phyloP scores from a whole-genome alignment of 1,140 invertebrate genomes.

The Arctopsyche grandis region DNA sequence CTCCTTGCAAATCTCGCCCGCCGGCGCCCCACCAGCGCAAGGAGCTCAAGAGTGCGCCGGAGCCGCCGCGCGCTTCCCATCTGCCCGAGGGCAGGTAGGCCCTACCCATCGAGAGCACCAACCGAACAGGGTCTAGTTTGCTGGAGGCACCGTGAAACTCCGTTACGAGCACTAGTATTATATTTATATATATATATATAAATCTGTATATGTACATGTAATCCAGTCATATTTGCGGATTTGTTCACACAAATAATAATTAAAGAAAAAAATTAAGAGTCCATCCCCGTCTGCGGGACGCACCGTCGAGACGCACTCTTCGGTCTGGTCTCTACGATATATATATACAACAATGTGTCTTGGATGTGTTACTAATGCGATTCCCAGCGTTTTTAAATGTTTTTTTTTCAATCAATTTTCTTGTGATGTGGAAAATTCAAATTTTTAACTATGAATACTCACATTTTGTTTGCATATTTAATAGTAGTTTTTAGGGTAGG shows the following conservation, averaged over 20 bases:
- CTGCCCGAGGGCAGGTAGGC: conserved; percentile 57
- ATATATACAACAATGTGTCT: conserved; percentile 29
- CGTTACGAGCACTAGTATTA: conserved; percentile 40
- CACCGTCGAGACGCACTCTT: conserved; percentile 2
- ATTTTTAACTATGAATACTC: conserved; percentile 37
- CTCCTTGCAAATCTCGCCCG: conserved; percentile 54
- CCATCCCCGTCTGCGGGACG: neutral
- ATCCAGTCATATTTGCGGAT: conserved; percentile 39
- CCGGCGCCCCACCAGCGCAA: conserved; percentile 55
- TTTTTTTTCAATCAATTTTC: neutral
- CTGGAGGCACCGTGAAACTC: conserved; percentile 30
- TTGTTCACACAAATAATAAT: conserved; percentile 8
- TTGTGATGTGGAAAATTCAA: conserved; percentile 23
- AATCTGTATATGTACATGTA: too few relatives aligned
- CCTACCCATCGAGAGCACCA: conserved; percentile 46
- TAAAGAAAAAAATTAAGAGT: neutral
- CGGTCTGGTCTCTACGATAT: neutral
- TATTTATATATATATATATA: conserved; percentile 17
- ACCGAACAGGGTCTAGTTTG: conserved; percentile 46
- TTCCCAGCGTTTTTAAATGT: neutral
- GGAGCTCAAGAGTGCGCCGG: conserved; percentile 54
- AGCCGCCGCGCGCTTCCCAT: conserved; percentile 49
- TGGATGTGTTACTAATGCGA: conserved; percentile 25
- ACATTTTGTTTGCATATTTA: conserved; percentile 53
- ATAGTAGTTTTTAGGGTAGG: conserved; percentile 28